A percentile compares a stretch with the other conserved stretches of the same genome.
Conservation (phyloP, 2,113 vertebrate genomes). For the Neotoma lepida region DNA sequence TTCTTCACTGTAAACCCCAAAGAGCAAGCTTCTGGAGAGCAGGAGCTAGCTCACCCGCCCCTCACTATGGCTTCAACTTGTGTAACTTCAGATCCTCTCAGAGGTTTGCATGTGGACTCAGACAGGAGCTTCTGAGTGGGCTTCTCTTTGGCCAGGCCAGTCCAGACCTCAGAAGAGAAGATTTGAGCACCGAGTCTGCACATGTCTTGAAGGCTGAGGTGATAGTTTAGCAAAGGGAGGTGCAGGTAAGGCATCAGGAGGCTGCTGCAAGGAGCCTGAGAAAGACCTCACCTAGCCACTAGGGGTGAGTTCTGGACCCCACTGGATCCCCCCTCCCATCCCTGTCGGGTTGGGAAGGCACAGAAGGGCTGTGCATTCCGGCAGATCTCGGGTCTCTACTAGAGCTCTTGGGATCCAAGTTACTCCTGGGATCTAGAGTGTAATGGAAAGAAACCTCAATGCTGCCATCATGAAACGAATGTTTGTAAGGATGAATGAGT, state of each 20-base stretch:
- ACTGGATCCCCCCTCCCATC: neutral
- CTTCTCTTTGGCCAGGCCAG: neutral
- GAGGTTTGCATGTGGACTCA: neutral
- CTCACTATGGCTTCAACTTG: neutral
- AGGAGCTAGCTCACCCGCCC: neutral
- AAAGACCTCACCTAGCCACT: neutral
- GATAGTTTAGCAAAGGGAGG: constrained; percentile 21
- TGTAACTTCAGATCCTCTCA: neutral
- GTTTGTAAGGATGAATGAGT: constrained; percentile 56
- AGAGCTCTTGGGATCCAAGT: neutral
- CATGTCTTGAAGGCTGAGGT: constrained; percentile 12
- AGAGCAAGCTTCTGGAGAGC: constrained; percentile 17
- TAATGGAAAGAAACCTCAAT: constrained; percentile 67
- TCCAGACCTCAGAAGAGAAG: neutral
- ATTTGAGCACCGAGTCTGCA: neutral
- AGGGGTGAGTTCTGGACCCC: neutral
- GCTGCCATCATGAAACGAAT: neutral
- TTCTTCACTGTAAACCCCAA: neutral
- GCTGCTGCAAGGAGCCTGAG: neutral
- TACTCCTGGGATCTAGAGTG: neutral
- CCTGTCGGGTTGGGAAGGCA: neutral
- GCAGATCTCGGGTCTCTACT: neutral
- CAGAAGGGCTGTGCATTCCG: neutral
- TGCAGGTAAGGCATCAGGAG: neutral
- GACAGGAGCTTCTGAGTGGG: neutral